Evolutionary conservation across 1,140 invertebrate genomes (phyloP).

Genomic region (Drosophila quadrilineata): DNA sequence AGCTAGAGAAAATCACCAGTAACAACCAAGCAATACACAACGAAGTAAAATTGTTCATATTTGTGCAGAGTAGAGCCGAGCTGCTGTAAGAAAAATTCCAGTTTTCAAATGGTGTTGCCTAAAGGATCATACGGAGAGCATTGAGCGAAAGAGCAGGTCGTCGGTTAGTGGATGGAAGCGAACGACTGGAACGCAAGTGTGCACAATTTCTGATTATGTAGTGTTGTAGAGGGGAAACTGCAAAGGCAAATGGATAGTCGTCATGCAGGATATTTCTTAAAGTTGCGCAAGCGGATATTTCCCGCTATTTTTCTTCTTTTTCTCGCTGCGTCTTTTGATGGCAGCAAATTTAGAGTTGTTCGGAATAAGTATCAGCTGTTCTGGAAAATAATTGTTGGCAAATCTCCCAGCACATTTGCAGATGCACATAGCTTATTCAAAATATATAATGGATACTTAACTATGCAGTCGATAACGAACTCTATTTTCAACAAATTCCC

Average conservation of each 20-base stretch:
- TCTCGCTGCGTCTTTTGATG: constrained; percentile 4
- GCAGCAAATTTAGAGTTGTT: not conserved
- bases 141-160: constrained; percentile 24
- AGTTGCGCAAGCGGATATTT: constrained; percentile 49
- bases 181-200: constrained; percentile 23
- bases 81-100: constrained; percentile 39
- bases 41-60: constrained; percentile 1
- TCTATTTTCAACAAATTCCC: no score
- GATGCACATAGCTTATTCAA: not conserved
- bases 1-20: constrained; percentile 33
- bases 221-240: not conserved
- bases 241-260: constrained; percentile 3
- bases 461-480: no score
- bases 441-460: not conserved
- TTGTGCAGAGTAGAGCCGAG: not conserved
- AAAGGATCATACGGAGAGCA: constrained; percentile 44
- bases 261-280: constrained; percentile 37
- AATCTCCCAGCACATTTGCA: not conserved
- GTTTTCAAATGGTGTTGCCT: constrained; percentile 29
- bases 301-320: constrained; percentile 45
- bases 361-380: constrained; percentile 28
- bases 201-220: constrained; percentile 15
- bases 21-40: not conserved
- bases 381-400: not conserved
- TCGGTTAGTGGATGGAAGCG: constrained; percentile 9